phyloP scores from a whole-genome alignment of 2,797 vertebrate species.

The Spea hammondii region DNA sequence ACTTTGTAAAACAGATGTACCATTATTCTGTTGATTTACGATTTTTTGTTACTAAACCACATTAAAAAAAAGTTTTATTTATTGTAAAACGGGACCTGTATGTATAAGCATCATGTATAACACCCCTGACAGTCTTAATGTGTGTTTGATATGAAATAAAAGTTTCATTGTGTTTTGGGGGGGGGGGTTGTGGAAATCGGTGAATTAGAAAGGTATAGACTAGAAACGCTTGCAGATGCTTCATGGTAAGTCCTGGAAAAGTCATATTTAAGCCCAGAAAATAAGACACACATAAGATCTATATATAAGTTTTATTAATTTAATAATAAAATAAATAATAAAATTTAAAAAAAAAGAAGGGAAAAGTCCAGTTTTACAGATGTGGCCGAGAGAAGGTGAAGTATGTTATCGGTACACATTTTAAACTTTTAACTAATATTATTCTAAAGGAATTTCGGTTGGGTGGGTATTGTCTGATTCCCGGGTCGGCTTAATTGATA shows the following conservation, averaged over 20 bases:
- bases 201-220: not conserved
- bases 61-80: conserved; percentile 5
- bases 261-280: conserved; percentile 1
- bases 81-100: conserved; percentile 2
- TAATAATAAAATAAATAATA: not conserved
- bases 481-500: conserved; percentile 52
- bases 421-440: too few relatives aligned
- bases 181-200: not conserved
- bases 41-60: not conserved
- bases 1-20: not conserved
- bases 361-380: too few relatives aligned
- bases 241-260: conserved; percentile 5
- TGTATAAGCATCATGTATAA: not conserved
- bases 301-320: too few relatives aligned
- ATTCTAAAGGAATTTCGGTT: conserved; percentile 8
- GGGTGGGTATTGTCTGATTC: conserved; percentile 64
- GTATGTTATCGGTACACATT: too few relatives aligned
- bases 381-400: too few relatives aligned
- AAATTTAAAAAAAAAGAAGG: not conserved
- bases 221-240: conserved; percentile 1
- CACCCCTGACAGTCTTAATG: conserved; percentile 5
- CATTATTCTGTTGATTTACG: conserved; percentile 10
- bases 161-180: not conserved
- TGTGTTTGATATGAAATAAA: not conserved
- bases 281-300: conserved; percentile 7